phyloP scores from a whole-genome alignment of 2,888 invertebrate species.

The Iphiclides podalirius region DNA sequence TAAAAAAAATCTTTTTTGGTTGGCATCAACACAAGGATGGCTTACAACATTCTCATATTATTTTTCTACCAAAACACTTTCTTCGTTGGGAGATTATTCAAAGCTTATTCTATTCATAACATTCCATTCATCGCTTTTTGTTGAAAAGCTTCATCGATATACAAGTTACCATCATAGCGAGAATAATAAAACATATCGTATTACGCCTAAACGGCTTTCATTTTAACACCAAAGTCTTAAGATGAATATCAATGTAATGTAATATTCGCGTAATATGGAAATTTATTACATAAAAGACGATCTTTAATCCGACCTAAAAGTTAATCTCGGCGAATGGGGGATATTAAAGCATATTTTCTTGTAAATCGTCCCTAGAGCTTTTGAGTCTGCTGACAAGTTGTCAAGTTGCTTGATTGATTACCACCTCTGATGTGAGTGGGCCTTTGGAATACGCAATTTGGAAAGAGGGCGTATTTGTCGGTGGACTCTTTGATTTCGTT shows the following conservation, averaged over 20 bases:
- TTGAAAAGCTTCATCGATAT: too few relatives aligned
- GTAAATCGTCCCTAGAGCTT: slow-evolving; percentile 20
- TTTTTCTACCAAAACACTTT: too few relatives aligned
- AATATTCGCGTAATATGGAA: neutral
- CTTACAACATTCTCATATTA: too few relatives aligned
- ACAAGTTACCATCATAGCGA: neutral
- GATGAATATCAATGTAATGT: neutral
- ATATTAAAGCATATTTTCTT: slow-evolving; percentile 24
- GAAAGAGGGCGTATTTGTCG: slow-evolving; percentile 6
- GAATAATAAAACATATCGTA: neutral
- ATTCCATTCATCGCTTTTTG: too few relatives aligned
- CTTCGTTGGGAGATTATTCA: too few relatives aligned
- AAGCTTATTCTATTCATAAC: too few relatives aligned
- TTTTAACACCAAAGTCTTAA: neutral
- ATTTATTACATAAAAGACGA: slow-evolving; percentile 10
- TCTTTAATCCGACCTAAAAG: slow-evolving; percentile 20
- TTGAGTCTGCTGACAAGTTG: slow-evolving; percentile 23
- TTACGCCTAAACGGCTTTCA: too few relatives aligned
- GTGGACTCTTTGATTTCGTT: slow-evolving; percentile 10
- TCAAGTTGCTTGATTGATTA: slow-evolving; percentile 23
- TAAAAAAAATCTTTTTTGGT: too few relatives aligned
- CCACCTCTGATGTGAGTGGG: slow-evolving; percentile 18
- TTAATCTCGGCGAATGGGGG: slow-evolving; percentile 21
- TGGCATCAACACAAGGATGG: too few relatives aligned
- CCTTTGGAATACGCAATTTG: slow-evolving; percentile 15